Evolutionary conservation across 2,113 vertebrate species (phyloP).

Genomic region (Stigmatopora argus): DNA sequence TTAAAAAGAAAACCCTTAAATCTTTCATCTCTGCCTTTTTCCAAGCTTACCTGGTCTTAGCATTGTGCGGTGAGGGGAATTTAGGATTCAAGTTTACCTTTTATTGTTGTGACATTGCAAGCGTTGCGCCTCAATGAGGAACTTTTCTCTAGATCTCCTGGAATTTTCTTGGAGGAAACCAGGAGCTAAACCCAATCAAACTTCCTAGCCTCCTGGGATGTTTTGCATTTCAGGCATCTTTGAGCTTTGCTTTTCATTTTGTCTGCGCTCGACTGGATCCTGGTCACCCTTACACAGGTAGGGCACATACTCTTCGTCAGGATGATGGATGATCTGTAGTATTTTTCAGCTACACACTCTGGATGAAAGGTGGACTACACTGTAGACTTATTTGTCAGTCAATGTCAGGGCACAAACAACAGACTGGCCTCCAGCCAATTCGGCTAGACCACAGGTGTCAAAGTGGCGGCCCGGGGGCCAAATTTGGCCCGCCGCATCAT

Average conservation of each 20-base stretch:
- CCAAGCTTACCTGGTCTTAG: neutral
- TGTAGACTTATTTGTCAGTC: too few species aligned
- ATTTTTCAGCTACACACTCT: neutral
- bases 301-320: neutral
- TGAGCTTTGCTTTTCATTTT: constrained; percentile 39
- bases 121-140: neutral
- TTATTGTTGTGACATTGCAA: neutral
- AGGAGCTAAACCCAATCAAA: neutral
- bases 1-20: neutral
- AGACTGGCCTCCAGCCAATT: too few species aligned
- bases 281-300: constrained; percentile 59
- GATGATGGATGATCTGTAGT: neutral
- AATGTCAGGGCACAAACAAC: too few species aligned
- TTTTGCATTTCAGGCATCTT: constrained; percentile 26
- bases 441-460: too few species aligned
- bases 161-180: neutral
- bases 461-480: too few species aligned
- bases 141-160: neutral
- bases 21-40: neutral
- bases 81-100: neutral
- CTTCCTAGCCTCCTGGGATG: constrained; percentile 14
- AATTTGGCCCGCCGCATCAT: too few species aligned
- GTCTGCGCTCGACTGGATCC: constrained; percentile 34
- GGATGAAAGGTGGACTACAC: too few species aligned
- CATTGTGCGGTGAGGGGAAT: neutral